Evolutionary conservation across 2,113 vertebrate genomes (phyloP), one percentile per base, ranked within the genome.

Genomic region (Seriola aureovittata): DNA sequence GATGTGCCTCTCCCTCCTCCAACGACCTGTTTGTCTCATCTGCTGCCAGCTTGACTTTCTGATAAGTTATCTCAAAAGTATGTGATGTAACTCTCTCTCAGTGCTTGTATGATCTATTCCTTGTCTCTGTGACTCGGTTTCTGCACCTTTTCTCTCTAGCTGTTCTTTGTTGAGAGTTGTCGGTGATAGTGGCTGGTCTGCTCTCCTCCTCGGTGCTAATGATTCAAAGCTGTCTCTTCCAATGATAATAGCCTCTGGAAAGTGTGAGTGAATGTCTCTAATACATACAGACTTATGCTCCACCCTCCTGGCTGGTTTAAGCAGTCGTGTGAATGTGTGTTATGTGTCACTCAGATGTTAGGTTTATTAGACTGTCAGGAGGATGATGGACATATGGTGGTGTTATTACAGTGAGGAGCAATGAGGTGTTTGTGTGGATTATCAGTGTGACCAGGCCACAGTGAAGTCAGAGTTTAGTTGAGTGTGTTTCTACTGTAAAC

Each of bases 321-420:
- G 90, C 78, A 67, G 82, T 83, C 55, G 38, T 86, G 80, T 70
- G 81, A 86, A 89, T 71, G 89, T 93, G 95, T 80, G 93, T 81
- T 86, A 96, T 96, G 93, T 95, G 79, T 64, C 93, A 36, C 78
- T 55, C 52, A 57, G 50, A 16, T 85, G 95, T 81, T 23, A 95
- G 71, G 74, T 93, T 93, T 89, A 94, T 94, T 93, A 92, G 67
- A 29, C 89, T 92, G 94, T 94, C 94, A 85, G 42, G 55, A 21
- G 4, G 3, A 3, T 89, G 89, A 93, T 82, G 85, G 76, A 90
- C 23, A 16, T 71, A 42, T 42, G 40, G 40, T 42, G 8, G 40
- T 42, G 38, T 38, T 38, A 7, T 5, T 38, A 38, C 38, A 38
- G 29, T 29, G 29, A 29, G 29, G 29, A 29, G 29, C 29, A 29